Percentiles rank a stretch among this genome's conserved stretches.
phyloP scores from a whole-genome alignment of 2,888 invertebrate genomes.

The Andrena marginata region DNA sequence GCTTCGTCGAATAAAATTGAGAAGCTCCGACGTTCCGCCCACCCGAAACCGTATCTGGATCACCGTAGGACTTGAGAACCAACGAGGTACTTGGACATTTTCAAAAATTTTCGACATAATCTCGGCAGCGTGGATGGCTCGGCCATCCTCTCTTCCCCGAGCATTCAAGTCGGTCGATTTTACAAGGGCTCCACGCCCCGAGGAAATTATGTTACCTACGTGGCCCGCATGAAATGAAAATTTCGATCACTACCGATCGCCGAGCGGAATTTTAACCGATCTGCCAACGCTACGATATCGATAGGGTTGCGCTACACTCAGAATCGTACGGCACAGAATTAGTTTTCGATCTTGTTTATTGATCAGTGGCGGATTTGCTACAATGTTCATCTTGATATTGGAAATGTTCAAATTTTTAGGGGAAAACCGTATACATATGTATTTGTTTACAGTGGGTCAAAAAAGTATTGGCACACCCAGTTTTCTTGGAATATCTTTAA shows the following conservation, averaged over 20 bases:
- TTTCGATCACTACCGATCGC: conserved; percentile 21
- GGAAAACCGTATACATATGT: too few species aligned
- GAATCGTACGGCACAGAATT: not conserved
- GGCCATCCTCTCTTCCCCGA: conserved; percentile 9
- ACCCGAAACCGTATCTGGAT: conserved; percentile 2
- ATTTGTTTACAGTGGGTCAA: too few species aligned
- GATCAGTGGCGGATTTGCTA: too few species aligned
- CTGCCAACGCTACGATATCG: conserved; percentile 14
- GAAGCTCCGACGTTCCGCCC: not conserved
- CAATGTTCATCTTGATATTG: too few species aligned
- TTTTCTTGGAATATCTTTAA: too few species aligned
- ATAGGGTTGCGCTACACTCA: not conserved
- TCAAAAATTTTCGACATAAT: conserved; percentile 42
- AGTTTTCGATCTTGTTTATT: too few species aligned
- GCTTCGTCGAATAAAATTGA: not conserved
- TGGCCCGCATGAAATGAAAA: conserved; percentile 13
- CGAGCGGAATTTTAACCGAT: conserved; percentile 20
- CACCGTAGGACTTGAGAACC: not conserved
- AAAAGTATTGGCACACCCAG: too few species aligned
- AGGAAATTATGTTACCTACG: conserved; percentile 27
- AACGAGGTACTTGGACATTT: conserved; percentile 7
- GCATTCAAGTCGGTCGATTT: conserved; percentile 29
- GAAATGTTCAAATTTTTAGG: too few species aligned
- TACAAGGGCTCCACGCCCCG: conserved; percentile 22
- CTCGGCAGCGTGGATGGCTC: conserved; percentile 27